These are phyloP conservation scores for Luperina testacea DNA, from an alignment of 2,888 invertebrate species.

Conservation along the genomic window DNA sequence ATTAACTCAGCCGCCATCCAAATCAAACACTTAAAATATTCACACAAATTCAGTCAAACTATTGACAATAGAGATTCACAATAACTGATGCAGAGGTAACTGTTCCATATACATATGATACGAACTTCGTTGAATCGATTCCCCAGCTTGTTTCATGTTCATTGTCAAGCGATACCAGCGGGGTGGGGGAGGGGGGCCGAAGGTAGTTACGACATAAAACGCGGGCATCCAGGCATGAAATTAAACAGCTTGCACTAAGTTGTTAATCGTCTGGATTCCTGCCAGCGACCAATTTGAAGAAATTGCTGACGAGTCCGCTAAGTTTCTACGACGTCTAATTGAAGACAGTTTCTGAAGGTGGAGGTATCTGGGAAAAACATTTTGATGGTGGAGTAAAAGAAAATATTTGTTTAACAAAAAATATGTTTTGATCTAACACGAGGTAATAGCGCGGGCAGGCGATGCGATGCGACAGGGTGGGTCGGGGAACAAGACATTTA, in stretches of 20 bases:
- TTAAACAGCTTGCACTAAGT: slow-evolving; percentile 86
- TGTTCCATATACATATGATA: slow-evolving; percentile 9
- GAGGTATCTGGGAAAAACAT: slow-evolving; percentile 33
- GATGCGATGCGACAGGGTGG: neutral
- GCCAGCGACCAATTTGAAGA: slow-evolving; percentile 85
- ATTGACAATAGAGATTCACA: slow-evolving; percentile 13
- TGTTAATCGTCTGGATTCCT: slow-evolving; percentile 84
- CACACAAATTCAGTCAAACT: slow-evolving; percentile 14
- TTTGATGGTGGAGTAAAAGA: slow-evolving; percentile 20
- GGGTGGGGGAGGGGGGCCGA: neutral
- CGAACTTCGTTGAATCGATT: slow-evolving; percentile 43
- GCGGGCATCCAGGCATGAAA: slow-evolving; percentile 82
- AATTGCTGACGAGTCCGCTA: slow-evolving; percentile 78
- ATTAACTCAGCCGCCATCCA: no score
- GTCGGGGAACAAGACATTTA: no score
- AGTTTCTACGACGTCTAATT: slow-evolving; percentile 65
- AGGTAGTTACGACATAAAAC: slow-evolving; percentile 65
- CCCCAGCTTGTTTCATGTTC: slow-evolving; percentile 49
- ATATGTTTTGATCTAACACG: neutral
- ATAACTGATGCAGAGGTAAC: slow-evolving; percentile 15
- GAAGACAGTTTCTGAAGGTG: slow-evolving; percentile 51
- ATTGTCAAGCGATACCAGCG: slow-evolving; percentile 51
- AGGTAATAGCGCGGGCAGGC: neutral
- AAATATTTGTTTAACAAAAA: slow-evolving; percentile 3
- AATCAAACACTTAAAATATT: slow-evolving; percentile 18